A percentile compares a stretch with the other conserved stretches of the same genome.
These are phyloP conservation scores for Carcharodon carcharias DNA, from an alignment of 2,797 vertebrate genomes.

Conservation along the genomic window DNA sequence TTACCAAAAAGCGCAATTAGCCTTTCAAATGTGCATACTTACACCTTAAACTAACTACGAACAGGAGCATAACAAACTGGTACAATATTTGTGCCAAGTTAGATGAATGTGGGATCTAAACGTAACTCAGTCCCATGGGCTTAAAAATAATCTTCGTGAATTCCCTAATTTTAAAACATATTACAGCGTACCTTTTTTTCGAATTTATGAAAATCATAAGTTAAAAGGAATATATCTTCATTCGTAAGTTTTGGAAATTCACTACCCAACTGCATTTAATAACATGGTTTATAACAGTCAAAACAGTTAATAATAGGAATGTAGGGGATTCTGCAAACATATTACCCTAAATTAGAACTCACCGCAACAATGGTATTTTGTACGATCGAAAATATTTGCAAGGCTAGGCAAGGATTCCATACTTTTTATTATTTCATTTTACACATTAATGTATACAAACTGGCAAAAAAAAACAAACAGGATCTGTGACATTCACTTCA, in stretches of 20 bases:
- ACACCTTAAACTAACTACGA: not conserved
- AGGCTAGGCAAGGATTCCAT: not conserved
- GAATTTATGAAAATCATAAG: too few relatives aligned
- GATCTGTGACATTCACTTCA: slow-evolving; percentile 34
- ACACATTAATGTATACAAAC: slow-evolving; percentile 35
- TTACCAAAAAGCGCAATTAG: not conserved
- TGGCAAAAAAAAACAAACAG: slow-evolving; percentile 33
- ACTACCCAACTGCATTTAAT: not conserved
- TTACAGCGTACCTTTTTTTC: not conserved
- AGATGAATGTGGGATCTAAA: not conserved
- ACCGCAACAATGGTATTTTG: not conserved
- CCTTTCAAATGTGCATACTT: not conserved
- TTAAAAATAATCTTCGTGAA: not conserved
- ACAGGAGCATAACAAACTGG: not conserved
- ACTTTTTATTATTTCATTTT: slow-evolving; percentile 34
- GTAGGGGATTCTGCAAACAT: too few relatives aligned
- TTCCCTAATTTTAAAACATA: not conserved
- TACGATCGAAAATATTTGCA: not conserved
- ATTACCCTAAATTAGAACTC: not conserved
- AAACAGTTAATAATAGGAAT: not conserved
- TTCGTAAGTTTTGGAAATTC: not conserved
- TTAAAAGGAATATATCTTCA: not conserved
- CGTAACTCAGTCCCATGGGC: too few relatives aligned
- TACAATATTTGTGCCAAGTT: not conserved
- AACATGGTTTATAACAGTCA: too few relatives aligned